These are phyloP conservation scores for Ctenomys sociabilis DNA, from an alignment of 2,113 vertebrate genomes.

Conservation along the genomic window DNA sequence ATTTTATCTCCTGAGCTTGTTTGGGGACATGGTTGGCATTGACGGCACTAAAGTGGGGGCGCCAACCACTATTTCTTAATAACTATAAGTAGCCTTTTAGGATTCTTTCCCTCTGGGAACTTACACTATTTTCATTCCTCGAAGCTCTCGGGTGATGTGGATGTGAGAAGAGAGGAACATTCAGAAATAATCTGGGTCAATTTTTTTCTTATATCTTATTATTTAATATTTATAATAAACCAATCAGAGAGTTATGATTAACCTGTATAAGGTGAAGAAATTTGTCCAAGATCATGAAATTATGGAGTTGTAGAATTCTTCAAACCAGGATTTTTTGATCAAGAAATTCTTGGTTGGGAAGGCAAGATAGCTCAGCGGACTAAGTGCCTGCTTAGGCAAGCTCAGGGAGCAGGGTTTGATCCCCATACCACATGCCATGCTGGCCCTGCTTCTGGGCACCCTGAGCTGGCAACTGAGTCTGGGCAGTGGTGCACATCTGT, in stretches of 20 bases:
- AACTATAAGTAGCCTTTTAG: neutral
- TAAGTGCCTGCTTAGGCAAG: no score
- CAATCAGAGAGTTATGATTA: neutral
- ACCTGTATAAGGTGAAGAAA: neutral
- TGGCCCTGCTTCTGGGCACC: no score
- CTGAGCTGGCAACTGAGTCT: no score
- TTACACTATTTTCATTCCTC: neutral
- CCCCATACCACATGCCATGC: no score
- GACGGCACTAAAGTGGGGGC: neutral
- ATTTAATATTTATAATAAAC: neutral
- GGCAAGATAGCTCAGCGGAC: no score
- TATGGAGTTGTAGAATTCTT: neutral
- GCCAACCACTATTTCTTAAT: neutral
- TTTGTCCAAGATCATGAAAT: neutral
- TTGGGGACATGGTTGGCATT: neutral
- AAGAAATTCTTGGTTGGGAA: no score
- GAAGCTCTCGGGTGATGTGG: neutral
- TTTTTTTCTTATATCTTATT: neutral
- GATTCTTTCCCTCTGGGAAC: neutral
- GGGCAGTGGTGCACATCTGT: no score
- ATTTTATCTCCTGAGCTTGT: neutral
- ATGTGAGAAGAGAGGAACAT: neutral
- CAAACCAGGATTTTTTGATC: neutral
- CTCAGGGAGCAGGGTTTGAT: no score
- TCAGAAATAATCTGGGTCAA: neutral